These are phyloP conservation scores for Zaprionus taronus DNA, from an alignment of 1,140 invertebrate species.

Conservation along the genomic window DNA sequence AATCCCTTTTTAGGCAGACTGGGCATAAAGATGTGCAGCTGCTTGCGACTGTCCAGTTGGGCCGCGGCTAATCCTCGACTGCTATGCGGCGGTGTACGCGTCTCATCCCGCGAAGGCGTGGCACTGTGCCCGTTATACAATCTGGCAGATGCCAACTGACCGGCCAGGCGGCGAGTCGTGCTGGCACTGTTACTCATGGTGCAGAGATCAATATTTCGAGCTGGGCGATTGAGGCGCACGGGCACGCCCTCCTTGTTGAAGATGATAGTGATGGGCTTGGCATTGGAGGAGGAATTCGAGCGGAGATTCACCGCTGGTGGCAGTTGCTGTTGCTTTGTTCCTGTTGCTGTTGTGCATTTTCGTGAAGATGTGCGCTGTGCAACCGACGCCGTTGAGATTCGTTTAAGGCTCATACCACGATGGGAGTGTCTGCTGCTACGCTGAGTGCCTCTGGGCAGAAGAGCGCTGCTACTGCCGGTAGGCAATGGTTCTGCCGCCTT, in stretches of 20 bases:
- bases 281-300: constrained; percentile 52
- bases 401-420: constrained; percentile 48
- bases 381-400: constrained; percentile 33
- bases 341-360: constrained; percentile 28
- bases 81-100: constrained; percentile 58
- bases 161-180: constrained; percentile 67
- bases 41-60: constrained; percentile 60
- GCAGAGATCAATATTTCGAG: constrained; percentile 78
- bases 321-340: constrained; percentile 20
- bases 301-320: constrained; percentile 18
- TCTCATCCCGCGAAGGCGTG: constrained; percentile 37
- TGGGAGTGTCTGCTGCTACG: constrained; percentile 44
- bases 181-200: constrained; percentile 63
- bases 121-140: constrained; percentile 62
- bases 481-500: constrained; percentile 29
- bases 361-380: constrained; percentile 38
- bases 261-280: constrained; percentile 82
- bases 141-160: constrained; percentile 67
- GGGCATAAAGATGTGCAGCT: constrained; percentile 83
- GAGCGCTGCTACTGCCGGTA: constrained; percentile 36
- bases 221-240: constrained; percentile 74
- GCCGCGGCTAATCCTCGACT: constrained; percentile 38
- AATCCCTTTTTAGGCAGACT: constrained; percentile 78
- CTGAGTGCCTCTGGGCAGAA: constrained; percentile 38
- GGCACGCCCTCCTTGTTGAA: constrained; percentile 82